Evolutionary conservation across 2,113 vertebrate species (phyloP).

Genomic region (Cercopithecus mona): DNA sequence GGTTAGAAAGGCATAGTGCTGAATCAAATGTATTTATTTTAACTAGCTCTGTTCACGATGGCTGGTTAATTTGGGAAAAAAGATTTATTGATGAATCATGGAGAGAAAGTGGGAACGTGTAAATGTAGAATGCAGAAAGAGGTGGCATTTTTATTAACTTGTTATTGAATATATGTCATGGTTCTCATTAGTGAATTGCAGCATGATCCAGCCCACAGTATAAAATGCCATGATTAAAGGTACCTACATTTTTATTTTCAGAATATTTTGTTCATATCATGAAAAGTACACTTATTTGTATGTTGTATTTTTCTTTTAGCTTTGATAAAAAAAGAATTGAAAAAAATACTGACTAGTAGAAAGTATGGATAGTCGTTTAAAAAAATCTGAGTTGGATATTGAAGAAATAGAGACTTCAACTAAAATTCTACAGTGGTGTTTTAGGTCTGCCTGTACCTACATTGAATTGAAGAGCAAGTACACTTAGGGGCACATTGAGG

Average conservation of each 20-base stretch:
- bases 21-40: conserved; percentile 31
- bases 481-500: neutral
- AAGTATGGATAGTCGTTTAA: neutral
- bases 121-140: conserved; percentile 19
- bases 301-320: neutral
- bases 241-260: conserved; percentile 47
- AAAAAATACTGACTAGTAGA: neutral
- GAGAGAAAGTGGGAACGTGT: neutral
- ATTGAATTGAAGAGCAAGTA: neutral
- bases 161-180: neutral
- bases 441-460: neutral
- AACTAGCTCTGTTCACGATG: conserved; percentile 27
- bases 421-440: conserved; percentile 4
- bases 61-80: conserved; percentile 12
- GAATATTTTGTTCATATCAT: conserved; percentile 20
- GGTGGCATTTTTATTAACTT: conserved; percentile 45
- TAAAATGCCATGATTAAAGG: neutral
- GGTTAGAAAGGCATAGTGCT: neutral
- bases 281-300: conserved; percentile 11
- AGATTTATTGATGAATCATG: neutral
- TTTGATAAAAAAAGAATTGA: conserved; percentile 47
- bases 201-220: neutral
- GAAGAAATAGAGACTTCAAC: conserved; percentile 17
- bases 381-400: neutral
- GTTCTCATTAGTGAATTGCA: conserved; percentile 24